Base-by-base conservation (phyloP, 1,140 invertebrate genomes). In the Cydia splendana region DNA sequence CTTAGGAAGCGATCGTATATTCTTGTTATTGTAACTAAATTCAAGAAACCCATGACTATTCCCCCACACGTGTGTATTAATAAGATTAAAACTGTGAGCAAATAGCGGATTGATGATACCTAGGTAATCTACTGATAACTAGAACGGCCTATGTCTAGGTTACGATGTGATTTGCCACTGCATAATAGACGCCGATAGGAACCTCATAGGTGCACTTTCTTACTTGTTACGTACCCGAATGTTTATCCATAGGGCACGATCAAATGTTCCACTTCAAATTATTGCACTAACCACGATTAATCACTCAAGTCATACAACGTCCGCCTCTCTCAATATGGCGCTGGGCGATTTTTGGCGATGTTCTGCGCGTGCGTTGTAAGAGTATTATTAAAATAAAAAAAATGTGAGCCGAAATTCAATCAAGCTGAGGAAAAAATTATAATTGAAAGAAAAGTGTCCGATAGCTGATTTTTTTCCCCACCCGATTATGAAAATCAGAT, bases 281-380 rank as follows among this genome's bases (percentile, higher is more conserved):
- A 93, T 93, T 93, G 91, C 93, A 93, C 90, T 92, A 93, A 93
- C 89, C 91, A 93, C 91, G 88, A 90, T 89, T 91, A 90, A 87
- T 89, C 93, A 93, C 91, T 93, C 90, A 88, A 92, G 87, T 91
- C 92, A 92, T 92, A 91, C 91, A 93, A 93, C 91, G 91, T 93
- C 93, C 91, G 92, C 92, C 93, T 93, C 90, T 90, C 92, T 93
- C 93, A 93, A 93, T 93, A 93, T 93, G 92, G 93, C 93, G 93
- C 90, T 93, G 90, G 91, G 91, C 88, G 91, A 93, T 93, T 93
- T 93, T 92, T 88, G 91, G 88, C 88, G 91, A 92, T 89, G 88
- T 92, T 90, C 88, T 93, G 91, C 93, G 93, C 93, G 92, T 93
- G 92, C 93, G 92, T 93, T 90, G 88, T 92, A 87, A 84, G 86